Evolutionary conservation across 2,888 invertebrate genomes (phyloP), one percentile per base, ranked within the genome.

Genomic region (Polymixis flavicincta): DNA sequence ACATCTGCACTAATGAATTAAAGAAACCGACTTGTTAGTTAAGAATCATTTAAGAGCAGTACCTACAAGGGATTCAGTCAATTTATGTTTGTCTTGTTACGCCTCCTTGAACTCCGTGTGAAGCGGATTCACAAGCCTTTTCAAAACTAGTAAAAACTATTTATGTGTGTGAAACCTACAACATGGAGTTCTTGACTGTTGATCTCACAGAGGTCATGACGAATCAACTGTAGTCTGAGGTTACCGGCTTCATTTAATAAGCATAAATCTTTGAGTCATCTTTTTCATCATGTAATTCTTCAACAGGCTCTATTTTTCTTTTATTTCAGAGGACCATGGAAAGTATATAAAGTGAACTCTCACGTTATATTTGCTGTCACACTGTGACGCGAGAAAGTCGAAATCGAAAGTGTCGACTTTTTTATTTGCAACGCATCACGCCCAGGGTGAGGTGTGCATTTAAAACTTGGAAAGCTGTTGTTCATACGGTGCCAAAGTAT

Each of bases 351-450:
- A 55, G n/a, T 80, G 54, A 52, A 74, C 75, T 66, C 59, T 81
- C 92, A 91, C 91, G 94, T 93, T 93, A 90, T 90, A 90, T 90
- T 89, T 88, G 73, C 88, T 89, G 91, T 88, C 88, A 89, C 89
- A 89, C 74, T 76, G 89, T 87, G 77, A 88, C 76, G 81, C 88
- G 90, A 88, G 94, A 94, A 93, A 94, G 93, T 90, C 80, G 85
- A 90, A 90, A 93, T 87, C 85, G 93, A 94, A 93, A 94, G 93
- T 93, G 89, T 85, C 64, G 83, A 88, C 76, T 87, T 90, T 89
- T 89, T 90, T 89, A 89, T 90, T 90, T 90, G 90, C 90, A 87
- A 89, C 84, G 83, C 90, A 88, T 82, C 88, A 88, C 88, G 78
- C 70, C 76, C 83, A 88, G 89, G 91, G 78, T 83, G 64, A 73